Percentiles rank a stretch among this genome's conserved stretches.
Evolutionary conservation across 2,888 invertebrate species (phyloP).

Genomic region (Melinaea menophilus): DNA sequence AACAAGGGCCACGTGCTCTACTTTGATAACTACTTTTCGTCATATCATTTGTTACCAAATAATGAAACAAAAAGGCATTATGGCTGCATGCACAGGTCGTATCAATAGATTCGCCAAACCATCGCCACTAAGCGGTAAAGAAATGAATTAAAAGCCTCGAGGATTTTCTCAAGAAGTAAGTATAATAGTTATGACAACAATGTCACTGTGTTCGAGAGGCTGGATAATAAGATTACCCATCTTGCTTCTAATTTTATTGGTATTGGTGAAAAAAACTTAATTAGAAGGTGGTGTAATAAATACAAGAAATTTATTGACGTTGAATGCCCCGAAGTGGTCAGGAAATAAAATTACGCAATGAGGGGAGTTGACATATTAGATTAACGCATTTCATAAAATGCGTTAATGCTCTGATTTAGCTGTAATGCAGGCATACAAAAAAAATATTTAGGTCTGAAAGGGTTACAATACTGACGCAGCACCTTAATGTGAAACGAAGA

Average conservation of each 20-base stretch:
- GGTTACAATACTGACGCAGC: not conserved
- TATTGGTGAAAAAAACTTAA: too few relatives aligned
- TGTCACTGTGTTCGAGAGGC: too few relatives aligned
- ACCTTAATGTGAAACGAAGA: too few relatives aligned
- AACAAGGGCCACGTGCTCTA: conserved; percentile 32
- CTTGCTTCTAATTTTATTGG: conserved; percentile 1
- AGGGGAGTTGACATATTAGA: too few relatives aligned
- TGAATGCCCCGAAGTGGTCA: not conserved
- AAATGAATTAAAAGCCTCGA: too few relatives aligned
- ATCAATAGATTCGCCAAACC: too few relatives aligned
- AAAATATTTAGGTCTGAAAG: conserved; percentile 28
- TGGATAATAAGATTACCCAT: conserved; percentile 14
- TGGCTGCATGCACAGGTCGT: too few relatives aligned
- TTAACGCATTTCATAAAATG: conserved; percentile 31
- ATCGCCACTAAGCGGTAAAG: too few relatives aligned
- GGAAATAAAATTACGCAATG: conserved; percentile 25
- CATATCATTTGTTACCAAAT: conserved; percentile 33
- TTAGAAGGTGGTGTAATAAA: too few relatives aligned
- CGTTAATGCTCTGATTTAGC: conserved; percentile 38
- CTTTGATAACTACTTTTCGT: conserved; percentile 38
- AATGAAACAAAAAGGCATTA: conserved; percentile 10
- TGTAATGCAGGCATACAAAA: conserved; percentile 32
- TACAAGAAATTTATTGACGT: too few relatives aligned
- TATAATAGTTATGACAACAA: conserved; percentile 32
- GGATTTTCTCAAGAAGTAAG: conserved; percentile 28